phyloP scores from a whole-genome alignment of 2,888 invertebrate species.

The Plagiodera versicolora region DNA sequence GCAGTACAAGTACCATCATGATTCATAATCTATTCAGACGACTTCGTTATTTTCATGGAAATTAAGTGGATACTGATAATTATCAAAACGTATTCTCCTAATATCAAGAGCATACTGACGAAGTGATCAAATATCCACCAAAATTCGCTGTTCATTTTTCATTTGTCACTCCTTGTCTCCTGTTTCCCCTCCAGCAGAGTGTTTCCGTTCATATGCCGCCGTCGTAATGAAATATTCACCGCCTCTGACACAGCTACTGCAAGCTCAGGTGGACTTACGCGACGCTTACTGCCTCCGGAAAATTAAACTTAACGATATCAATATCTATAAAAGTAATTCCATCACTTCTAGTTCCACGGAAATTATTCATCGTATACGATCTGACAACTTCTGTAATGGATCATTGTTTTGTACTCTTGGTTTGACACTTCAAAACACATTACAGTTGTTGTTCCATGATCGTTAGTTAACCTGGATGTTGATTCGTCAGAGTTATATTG shows the following conservation, averaged over 20 bases:
- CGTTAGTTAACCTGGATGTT: too few species aligned
- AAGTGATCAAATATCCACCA: constrained; percentile 22
- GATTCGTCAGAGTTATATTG: too few species aligned
- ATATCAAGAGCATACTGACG: not conserved
- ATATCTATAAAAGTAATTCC: constrained; percentile 51
- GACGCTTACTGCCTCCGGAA: constrained; percentile 45
- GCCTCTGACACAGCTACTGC: constrained; percentile 22
- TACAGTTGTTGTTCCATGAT: too few species aligned
- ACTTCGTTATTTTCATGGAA: too few species aligned
- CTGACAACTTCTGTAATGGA: constrained; percentile 18
- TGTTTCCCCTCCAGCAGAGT: constrained; percentile 10
- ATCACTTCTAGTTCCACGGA: constrained; percentile 47
- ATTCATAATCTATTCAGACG: too few species aligned
- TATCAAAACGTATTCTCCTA: too few species aligned
- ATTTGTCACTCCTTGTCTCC: constrained; percentile 5
- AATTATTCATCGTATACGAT: constrained; percentile 41
- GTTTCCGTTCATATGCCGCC: constrained; percentile 24
- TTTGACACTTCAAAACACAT: too few species aligned
- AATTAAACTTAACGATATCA: constrained; percentile 53
- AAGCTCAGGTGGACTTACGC: constrained; percentile 51
- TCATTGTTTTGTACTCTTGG: not conserved
- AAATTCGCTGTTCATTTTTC: constrained; percentile 24
- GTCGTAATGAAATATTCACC: constrained; percentile 43
- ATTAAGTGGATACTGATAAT: not conserved
- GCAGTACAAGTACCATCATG: too few species aligned